phyloP scores from a whole-genome alignment of 2,113 vertebrate genomes.

The Herpailurus yagouaroundi region DNA sequence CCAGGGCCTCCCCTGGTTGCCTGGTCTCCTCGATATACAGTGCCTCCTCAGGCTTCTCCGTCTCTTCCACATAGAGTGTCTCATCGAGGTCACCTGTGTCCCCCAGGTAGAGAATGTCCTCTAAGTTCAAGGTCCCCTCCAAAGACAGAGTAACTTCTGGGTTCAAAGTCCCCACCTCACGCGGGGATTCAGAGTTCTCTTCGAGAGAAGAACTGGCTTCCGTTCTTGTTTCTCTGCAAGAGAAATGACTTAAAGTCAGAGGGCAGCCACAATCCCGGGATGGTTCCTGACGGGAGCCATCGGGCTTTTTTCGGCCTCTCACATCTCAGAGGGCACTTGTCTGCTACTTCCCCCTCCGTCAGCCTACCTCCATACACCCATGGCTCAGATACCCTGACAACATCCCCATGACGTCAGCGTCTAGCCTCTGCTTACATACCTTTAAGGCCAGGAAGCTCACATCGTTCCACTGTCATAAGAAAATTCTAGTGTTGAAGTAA shows the following conservation, averaged over 20 bases:
- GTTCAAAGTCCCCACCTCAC: neutral
- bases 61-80: slow-evolving; percentile 44
- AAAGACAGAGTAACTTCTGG: slow-evolving; percentile 61
- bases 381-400: neutral
- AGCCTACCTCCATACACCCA: neutral
- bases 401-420: neutral
- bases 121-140: slow-evolving; percentile 67
- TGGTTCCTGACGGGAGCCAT: neutral
- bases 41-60: slow-evolving; percentile 24
- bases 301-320: neutral
- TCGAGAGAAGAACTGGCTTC: slow-evolving; percentile 58
- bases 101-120: slow-evolving; percentile 73
- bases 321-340: neutral
- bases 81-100: slow-evolving; percentile 55
- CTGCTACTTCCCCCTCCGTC: neutral
- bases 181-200: neutral
- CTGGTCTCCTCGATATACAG: slow-evolving; percentile 60
- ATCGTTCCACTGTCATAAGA: neutral
- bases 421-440: neutral
- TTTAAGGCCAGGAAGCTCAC: neutral
- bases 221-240: slow-evolving; percentile 45
- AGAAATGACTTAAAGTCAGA: slow-evolving; percentile 67
- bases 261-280: neutral
- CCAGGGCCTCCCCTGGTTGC: neutral
- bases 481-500: neutral